Evolutionary conservation across 2,888 invertebrate species (phyloP), one percentile per base, ranked within the genome.

Genomic region (Campopleginae sp.): DNA sequence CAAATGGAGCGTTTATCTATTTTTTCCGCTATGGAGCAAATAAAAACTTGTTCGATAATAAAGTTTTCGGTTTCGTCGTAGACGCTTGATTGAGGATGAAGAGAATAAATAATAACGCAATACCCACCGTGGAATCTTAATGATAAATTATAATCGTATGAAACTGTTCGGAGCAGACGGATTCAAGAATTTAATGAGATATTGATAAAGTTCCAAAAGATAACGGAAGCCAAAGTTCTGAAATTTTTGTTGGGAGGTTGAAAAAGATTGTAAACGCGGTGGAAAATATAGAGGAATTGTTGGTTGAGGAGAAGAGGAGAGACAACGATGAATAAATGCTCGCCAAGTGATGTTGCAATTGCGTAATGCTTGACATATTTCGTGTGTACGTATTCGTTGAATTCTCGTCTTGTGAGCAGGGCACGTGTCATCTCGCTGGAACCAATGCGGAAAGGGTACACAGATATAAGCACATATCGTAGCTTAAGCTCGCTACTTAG

Each of bases 401-500:
- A 46, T 44, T 65, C 31, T 66, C 66, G 17, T 42, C 19, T 51
- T 54, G 31, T 23, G 76, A 38, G 38, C 38, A 38, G 72, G 80
- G 82, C 85, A 80, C 85, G 85, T 85, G 85, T 85, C 82, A 72
- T 44, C 44, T 72, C 42, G 66, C 44, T 82, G 80, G 61, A 82
- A 77, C 65, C 72, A 85, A 82, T 76, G 66, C 31, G 76, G 79
- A 61, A 63, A 77, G 72, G 72, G 65, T 31, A 65, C 51, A 68
- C 72, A 42, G 7, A 17, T 38, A 51, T 23, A 44, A 42, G 19
- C 17, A 58, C 42, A 66, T 42, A 38, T 48, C 80, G 58, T 38
- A 80, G 85, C 77, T 81, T 44, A 65, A 80, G 84, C 84, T 86
- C 80, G 87, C 89, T 89, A 89, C 89, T 91, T 91, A 90, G 90